Evolutionary conservation across 2,113 vertebrate species (phyloP).

Genomic region (Lasiurus borealis): DNA sequence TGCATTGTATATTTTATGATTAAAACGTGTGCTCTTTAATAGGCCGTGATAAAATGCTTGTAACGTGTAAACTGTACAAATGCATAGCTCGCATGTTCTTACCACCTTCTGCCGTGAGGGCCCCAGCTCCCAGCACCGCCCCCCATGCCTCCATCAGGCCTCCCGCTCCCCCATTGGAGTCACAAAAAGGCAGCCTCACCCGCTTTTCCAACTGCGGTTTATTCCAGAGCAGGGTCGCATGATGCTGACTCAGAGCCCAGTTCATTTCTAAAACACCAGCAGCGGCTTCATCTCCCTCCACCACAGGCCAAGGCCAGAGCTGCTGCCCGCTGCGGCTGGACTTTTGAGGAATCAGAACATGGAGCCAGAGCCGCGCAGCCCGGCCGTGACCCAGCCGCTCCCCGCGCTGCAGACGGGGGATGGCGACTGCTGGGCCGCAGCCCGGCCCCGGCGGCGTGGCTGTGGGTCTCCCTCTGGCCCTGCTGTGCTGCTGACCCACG

Average conservation of each 20-base stretch:
- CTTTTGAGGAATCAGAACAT: neutral
- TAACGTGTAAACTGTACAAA: neutral
- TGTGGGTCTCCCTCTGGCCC: neutral
- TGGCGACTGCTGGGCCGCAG: accelerated
- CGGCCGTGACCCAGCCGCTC: neutral
- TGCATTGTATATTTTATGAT: neutral
- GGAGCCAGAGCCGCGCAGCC: neutral
- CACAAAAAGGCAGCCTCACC: neutral
- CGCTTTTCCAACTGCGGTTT: neutral
- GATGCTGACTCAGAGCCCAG: neutral
- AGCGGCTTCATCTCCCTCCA: neutral
- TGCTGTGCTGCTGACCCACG: neutral
- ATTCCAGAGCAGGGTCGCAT: slow-evolving; percentile 6
- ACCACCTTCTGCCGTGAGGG: neutral
- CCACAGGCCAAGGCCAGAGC: neutral
- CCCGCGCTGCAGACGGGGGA: neutral
- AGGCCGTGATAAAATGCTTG: neutral
- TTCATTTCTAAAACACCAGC: neutral
- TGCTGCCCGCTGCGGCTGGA: neutral
- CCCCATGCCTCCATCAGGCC: too few relatives aligned
- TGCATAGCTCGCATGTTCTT: neutral
- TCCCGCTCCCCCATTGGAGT: neutral
- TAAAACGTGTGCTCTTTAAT: neutral
- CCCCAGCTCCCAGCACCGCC: neutral
- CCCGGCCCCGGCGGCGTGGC: neutral